Evolutionary conservation across 1,140 invertebrate species (phyloP).

Genomic region (Drosophila nigromelanica): DNA sequence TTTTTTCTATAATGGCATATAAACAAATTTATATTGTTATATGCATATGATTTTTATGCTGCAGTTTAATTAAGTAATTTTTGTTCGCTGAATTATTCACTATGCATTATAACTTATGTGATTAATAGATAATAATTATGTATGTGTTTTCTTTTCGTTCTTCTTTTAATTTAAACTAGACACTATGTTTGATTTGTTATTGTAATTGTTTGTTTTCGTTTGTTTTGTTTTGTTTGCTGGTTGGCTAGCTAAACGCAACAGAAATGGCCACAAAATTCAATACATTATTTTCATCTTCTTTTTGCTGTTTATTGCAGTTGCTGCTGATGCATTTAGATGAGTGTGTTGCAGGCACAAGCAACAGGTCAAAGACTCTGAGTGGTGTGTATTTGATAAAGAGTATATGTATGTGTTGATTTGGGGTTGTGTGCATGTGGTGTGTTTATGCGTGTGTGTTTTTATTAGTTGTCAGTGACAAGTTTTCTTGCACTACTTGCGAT

Average conservation of each 20-base stretch:
- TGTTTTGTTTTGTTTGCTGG: slow-evolving; percentile 49
- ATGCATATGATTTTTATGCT: slow-evolving; percentile 24
- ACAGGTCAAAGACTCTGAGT: slow-evolving; percentile 24
- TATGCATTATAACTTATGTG: slow-evolving; percentile 34
- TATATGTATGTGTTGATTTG: background rate
- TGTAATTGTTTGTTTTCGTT: slow-evolving; percentile 54
- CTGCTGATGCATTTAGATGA: slow-evolving; percentile 19
- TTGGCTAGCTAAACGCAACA: slow-evolving; percentile 58
- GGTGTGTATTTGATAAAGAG: background rate
- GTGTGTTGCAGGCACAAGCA: slow-evolving; percentile 32
- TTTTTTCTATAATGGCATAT: slow-evolving; percentile 38
- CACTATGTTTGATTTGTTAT: slow-evolving; percentile 65
- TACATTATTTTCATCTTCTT: slow-evolving; percentile 37
- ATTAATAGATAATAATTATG: slow-evolving; percentile 22
- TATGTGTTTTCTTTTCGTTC: slow-evolving; percentile 24
- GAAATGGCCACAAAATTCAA: slow-evolving; percentile 76
- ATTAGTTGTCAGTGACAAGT: slow-evolving; percentile 43
- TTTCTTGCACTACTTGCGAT: slow-evolving; percentile 37
- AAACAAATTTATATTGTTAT: slow-evolving; percentile 28
- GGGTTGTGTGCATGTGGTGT: slow-evolving; percentile 2
- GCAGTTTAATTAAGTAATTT: slow-evolving; percentile 49
- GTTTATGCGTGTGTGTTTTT: slow-evolving; percentile 23
- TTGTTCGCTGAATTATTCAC: slow-evolving; percentile 52
- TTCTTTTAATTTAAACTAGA: slow-evolving; percentile 51
- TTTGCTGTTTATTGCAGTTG: slow-evolving; percentile 13